These are phyloP conservation scores for Drosophila acutilabella DNA, from an alignment of 2,888 invertebrate species.

Conservation along the genomic window DNA sequence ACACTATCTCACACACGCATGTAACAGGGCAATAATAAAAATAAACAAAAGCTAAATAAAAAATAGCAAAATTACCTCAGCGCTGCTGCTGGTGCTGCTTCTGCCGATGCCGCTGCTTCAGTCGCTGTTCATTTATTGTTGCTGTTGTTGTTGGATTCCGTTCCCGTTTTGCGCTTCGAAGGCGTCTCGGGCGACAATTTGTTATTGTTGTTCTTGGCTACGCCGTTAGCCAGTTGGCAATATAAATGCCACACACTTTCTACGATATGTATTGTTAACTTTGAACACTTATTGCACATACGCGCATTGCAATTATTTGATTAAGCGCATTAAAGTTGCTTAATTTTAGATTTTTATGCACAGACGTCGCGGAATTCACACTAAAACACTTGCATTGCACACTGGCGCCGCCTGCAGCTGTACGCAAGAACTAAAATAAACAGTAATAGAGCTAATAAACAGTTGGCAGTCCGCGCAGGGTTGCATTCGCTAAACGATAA, in stretches of 20 bases:
- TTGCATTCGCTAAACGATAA: conserved; percentile 1
- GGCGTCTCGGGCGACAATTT: conserved; percentile 45
- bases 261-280: conserved; percentile 32
- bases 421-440: conserved; percentile 35
- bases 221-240: conserved; percentile 45
- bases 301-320: conserved; percentile 20
- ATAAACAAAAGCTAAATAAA: conserved; percentile 71
- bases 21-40: conserved; percentile 56
- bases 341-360: conserved; percentile 74
- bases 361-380: conserved; percentile 79
- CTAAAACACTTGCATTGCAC: conserved; percentile 61
- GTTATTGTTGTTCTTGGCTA: conserved; percentile 65
- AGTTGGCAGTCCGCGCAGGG: conserved; percentile 42
- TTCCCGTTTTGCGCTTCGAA: conserved; percentile 44
- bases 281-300: conserved; percentile 54
- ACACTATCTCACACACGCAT: conserved; percentile 22
- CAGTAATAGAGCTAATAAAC: background rate
- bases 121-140: conserved; percentile 14
- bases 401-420: conserved; percentile 62
- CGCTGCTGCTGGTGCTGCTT: conserved; percentile 40
- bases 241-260: conserved; percentile 27
- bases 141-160: conserved; percentile 60
- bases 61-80: conserved; percentile 78
- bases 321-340: conserved; percentile 41
- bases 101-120: conserved; percentile 26